Evolutionary conservation across 2,888 invertebrate species (phyloP), one percentile per base, ranked within the genome.

Genomic region (Lycocerus yunnanus): DNA sequence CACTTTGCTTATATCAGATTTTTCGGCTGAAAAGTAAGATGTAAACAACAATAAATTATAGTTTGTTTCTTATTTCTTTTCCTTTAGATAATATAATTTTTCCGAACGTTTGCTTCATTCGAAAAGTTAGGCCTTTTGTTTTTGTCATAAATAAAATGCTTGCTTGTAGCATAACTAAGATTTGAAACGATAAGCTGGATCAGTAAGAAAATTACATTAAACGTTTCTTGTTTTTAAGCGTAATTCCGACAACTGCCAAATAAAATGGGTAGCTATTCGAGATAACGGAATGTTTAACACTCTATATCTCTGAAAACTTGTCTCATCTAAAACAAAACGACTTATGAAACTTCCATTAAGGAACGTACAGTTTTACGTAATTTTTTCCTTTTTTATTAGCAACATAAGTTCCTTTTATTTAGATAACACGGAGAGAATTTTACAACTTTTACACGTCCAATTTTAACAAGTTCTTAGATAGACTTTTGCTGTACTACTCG

Each of bases 1-100:
- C 43, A 43, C 43, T 43, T 43, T 59, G 77, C 75, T 73, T 75
- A 72, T 69, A 70, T 74, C 73, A 60, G 67, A 67, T 21, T 72
- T 66, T 66, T 70, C 75, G 58, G 60, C 18, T 66, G 69, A 73
- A 70, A 72, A 65, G 72, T 68, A 59, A 67, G 70, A 70, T 70
- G 74, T 77, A 77, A 77, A 75, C 73, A 77, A 72, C 71, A 58
- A 77, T 77, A 77, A 75, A 77, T 77, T 71, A 21, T 71, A 20
- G 69, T 60, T 71, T 67, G 10, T 65, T 65, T 58, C 63, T 43
- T 69, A 63, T 69, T 61, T 18, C 18, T 18, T 66, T 66, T 18
- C 20, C 16, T 24, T 20, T 14, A 69, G 24, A 69, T 69, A 24
- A 43, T 69, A 69, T 69, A 59, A 69, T 69, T 69, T 69, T 69